Conservation (phyloP, 1,140 invertebrate species). For the Leptinotarsa undecemlineata region DNA sequence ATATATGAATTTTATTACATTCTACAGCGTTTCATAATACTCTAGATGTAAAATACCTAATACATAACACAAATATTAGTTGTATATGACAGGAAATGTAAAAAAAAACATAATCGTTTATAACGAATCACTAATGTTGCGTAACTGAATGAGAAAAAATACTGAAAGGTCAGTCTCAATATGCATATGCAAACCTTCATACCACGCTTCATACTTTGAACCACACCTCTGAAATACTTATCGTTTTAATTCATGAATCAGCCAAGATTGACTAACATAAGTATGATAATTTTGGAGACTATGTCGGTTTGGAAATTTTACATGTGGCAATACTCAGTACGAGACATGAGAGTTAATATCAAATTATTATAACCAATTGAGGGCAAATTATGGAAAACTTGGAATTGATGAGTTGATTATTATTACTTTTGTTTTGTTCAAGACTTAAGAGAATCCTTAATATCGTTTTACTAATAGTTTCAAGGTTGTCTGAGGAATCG, state of each 20-base stretch:
- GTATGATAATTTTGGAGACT: background rate
- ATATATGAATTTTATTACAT: no score
- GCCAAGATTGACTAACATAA: background rate
- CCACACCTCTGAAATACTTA: background rate
- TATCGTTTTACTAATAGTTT: background rate
- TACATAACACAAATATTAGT: no score
- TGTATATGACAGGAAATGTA: no score
- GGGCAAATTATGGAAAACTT: background rate
- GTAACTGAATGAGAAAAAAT: background rate
- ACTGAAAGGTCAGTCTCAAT: background rate
- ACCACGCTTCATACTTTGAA: background rate
- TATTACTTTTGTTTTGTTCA: background rate
- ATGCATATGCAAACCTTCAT: background rate
- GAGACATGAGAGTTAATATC: background rate
- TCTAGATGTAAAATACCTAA: no score
- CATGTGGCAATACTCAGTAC: background rate
- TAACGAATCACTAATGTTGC: background rate
- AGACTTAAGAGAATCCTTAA: background rate
- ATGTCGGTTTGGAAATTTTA: background rate
- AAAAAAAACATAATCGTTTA: no score
- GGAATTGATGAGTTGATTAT: background rate
- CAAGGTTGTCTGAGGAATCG: background rate
- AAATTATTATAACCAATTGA: background rate
- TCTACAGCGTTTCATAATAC: no score
- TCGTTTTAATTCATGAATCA: background rate